Conservation (phyloP, 2,797 vertebrate genomes). For the Arrhamphus sclerolepis region DNA sequence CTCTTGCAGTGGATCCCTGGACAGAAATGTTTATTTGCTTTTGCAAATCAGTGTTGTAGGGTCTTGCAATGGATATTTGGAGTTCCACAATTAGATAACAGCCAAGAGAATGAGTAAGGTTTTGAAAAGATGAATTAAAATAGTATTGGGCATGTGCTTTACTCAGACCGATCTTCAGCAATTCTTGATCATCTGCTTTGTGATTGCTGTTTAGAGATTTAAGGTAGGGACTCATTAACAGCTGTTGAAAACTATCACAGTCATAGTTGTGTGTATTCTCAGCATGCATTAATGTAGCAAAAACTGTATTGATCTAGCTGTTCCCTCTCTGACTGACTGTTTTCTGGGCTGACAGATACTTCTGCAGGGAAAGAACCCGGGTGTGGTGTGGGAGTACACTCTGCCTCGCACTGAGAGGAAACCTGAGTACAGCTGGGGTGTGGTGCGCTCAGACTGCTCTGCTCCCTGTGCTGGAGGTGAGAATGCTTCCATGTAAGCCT, state of each 20-base stretch:
- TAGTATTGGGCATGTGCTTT: neutral
- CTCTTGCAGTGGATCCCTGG: neutral
- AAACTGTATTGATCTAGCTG: neutral
- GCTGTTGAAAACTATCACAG: too few relatives aligned
- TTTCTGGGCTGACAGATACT: slow-evolving; percentile 82
- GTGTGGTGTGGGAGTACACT: slow-evolving; percentile 93
- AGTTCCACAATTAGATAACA: neutral
- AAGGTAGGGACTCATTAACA: neutral
- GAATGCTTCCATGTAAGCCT: neutral
- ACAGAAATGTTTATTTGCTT: slow-evolving; percentile 7
- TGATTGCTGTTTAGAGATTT: neutral
- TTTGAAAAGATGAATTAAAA: neutral
- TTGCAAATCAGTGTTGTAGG: neutral
- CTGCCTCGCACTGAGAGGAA: slow-evolving; percentile 83
- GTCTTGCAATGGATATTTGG: neutral
- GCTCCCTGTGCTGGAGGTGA: slow-evolving; percentile 88
- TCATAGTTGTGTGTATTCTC: too few relatives aligned
- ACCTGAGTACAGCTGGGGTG: slow-evolving; percentile 87
- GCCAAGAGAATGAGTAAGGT: neutral
- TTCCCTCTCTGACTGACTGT: slow-evolving; percentile 28
- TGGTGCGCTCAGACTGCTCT: slow-evolving; percentile 89
- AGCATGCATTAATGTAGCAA: too few relatives aligned
- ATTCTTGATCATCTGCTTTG: neutral
- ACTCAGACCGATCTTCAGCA: neutral
- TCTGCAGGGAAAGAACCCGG: slow-evolving; percentile 94